Evolutionary conservation across 1,140 invertebrate genomes (phyloP).

Genomic region (Drosophila burlai): DNA sequence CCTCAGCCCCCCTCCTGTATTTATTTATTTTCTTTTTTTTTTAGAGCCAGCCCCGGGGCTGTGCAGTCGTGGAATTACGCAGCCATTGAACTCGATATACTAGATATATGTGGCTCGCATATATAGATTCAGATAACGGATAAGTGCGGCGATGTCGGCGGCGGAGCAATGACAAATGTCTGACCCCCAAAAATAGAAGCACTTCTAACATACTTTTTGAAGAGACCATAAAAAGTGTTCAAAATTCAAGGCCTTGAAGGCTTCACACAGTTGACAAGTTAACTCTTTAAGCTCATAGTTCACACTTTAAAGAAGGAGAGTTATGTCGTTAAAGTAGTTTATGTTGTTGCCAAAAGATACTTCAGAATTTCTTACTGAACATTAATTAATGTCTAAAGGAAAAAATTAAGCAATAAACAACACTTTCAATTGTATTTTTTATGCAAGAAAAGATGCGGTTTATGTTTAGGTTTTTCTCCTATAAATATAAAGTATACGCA

Average conservation of each 20-base stretch:
- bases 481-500: constrained; percentile 8
- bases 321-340: not conserved
- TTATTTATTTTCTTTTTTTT: constrained; percentile 5
- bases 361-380: too few relatives aligned
- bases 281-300: not conserved
- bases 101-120: constrained; percentile 6
- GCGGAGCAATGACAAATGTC: constrained; percentile 39
- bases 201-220: constrained; percentile 16
- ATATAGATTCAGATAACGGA: constrained; percentile 18
- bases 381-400: too few relatives aligned
- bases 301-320: not conserved
- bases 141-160: constrained; percentile 21
- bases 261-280: not conserved
- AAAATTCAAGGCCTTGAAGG: constrained; percentile 3
- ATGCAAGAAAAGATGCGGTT: too few relatives aligned
- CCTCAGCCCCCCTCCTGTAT: not conserved
- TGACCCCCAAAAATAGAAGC: constrained; percentile 32
- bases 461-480: too few relatives aligned
- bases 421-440: too few relatives aligned
- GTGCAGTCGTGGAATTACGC: constrained; percentile 74
- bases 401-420: too few relatives aligned
- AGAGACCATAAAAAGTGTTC: not conserved
- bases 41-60: constrained; percentile 60
- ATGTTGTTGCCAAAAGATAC: too few relatives aligned
- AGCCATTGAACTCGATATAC: constrained; percentile 74